phyloP scores from a whole-genome alignment of 2,797 vertebrate species.

The Tenualosa thibaudeaui region DNA sequence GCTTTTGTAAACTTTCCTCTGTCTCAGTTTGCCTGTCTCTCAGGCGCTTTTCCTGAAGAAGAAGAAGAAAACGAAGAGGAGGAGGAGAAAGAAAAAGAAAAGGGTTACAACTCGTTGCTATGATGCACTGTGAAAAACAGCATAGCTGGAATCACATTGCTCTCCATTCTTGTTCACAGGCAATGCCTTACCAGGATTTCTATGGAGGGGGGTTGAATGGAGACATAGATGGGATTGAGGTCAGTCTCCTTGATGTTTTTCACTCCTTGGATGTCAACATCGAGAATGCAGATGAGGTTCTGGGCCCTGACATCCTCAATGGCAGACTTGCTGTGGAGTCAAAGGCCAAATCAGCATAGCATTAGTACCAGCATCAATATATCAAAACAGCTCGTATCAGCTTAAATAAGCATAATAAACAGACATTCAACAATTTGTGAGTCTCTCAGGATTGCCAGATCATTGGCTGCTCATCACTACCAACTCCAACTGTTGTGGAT shows the following conservation, averaged over 20 bases:
- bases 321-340: conserved; percentile 81
- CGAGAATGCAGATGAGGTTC: conserved; percentile 95
- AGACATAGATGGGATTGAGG: conserved; percentile 91
- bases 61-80: neutral
- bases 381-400: too few relatives aligned
- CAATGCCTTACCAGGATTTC: conserved; percentile 81
- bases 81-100: neutral
- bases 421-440: neutral
- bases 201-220: conserved; percentile 90
- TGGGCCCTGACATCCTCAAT: conserved; percentile 88
- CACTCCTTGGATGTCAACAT: conserved; percentile 96
- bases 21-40: conserved; percentile 89
- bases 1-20: conserved; percentile 88
- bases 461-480: too few relatives aligned
- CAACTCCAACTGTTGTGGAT: too few relatives aligned
- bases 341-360: neutral
- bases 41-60: conserved; percentile 85
- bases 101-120: neutral
- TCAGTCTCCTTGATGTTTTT: conserved; percentile 92
- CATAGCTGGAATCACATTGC: neutral
- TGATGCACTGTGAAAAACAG: neutral
- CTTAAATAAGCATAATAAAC: too few relatives aligned
- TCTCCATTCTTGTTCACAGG: neutral
- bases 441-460: neutral
- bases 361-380: too few relatives aligned